phyloP scores from a whole-genome alignment of 2,797 vertebrate genomes.

The Centroberyx gerrardi region DNA sequence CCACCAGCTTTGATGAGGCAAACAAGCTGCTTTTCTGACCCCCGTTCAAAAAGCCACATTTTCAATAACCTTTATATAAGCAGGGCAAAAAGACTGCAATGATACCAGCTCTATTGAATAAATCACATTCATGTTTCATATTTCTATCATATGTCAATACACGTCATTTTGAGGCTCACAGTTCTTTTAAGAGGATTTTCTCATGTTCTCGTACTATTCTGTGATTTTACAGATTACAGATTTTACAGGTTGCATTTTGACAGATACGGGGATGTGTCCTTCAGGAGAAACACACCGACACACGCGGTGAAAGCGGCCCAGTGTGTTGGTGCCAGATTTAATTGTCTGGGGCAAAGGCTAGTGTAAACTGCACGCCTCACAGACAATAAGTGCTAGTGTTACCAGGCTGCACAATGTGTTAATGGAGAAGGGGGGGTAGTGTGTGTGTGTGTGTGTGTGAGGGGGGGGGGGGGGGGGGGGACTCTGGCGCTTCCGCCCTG shows the following conservation, averaged over 20 bases:
- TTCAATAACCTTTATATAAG: too few species aligned
- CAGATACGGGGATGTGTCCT: conserved; percentile 23
- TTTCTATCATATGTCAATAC: too few species aligned
- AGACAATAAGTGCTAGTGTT: conserved; percentile 77
- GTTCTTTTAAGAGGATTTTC: background rate
- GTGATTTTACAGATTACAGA: too few species aligned
- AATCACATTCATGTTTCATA: background rate
- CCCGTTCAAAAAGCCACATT: background rate
- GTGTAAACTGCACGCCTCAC: conserved; percentile 76
- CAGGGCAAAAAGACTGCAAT: background rate
- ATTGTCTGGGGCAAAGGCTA: conserved; percentile 80
- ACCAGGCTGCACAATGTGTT: conserved; percentile 74
- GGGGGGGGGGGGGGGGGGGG: background rate
- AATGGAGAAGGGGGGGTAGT: conserved; percentile 65
- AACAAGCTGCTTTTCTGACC: conserved; percentile 45
- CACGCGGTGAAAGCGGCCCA: conserved; percentile 43
- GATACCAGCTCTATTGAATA: background rate
- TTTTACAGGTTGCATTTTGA: conserved; percentile 44
- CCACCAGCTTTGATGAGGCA: conserved; percentile 44
- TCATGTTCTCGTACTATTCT: background rate
- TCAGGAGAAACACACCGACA: conserved; percentile 13
- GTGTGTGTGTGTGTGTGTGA: too few species aligned
- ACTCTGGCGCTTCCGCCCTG: conserved; percentile 50
- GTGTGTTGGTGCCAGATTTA: conserved; percentile 79
- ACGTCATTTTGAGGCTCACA: background rate